These are phyloP conservation scores for Coregonus ussuriensis DNA, from an alignment of 2,797 vertebrate species.

Conservation along the genomic window DNA sequence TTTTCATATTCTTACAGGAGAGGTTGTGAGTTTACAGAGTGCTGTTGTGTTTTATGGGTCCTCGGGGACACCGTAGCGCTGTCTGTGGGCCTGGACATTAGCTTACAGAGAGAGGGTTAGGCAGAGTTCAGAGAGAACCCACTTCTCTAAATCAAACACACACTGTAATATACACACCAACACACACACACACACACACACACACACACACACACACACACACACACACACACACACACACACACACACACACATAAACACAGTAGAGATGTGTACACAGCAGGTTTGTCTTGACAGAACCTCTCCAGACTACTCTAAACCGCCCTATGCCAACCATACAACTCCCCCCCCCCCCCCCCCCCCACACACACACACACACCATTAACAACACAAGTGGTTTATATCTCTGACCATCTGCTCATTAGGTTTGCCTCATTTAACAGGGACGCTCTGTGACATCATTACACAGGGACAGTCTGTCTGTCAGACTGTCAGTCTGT, in stretches of 20 bases:
- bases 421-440: conserved; percentile 48
- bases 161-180: not conserved
- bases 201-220: conserved; percentile 6
- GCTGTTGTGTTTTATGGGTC: conserved; percentile 71
- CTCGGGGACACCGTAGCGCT: conserved; percentile 51
- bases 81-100: conserved; percentile 58
- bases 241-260: conserved; percentile 8
- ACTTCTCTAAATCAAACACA: conserved; percentile 66
- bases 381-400: conserved; percentile 61
- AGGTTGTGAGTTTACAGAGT: conserved; percentile 71
- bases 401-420: conserved; percentile 64
- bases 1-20: conserved; percentile 72
- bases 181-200: not conserved
- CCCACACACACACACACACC: conserved; percentile 36
- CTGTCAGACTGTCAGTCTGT: not conserved
- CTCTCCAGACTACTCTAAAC: not conserved
- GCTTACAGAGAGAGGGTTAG: conserved; percentile 67
- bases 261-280: not conserved
- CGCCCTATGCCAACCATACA: not conserved
- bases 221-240: conserved; percentile 13
- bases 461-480: conserved; percentile 28
- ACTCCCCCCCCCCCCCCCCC: too few relatives aligned
- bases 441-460: conserved; percentile 40
- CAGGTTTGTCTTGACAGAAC: not conserved
- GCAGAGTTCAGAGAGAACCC: conserved; percentile 67